Evolutionary conservation across 2,888 invertebrate species (phyloP).

Genomic region (Ephialtes manifestator): DNA sequence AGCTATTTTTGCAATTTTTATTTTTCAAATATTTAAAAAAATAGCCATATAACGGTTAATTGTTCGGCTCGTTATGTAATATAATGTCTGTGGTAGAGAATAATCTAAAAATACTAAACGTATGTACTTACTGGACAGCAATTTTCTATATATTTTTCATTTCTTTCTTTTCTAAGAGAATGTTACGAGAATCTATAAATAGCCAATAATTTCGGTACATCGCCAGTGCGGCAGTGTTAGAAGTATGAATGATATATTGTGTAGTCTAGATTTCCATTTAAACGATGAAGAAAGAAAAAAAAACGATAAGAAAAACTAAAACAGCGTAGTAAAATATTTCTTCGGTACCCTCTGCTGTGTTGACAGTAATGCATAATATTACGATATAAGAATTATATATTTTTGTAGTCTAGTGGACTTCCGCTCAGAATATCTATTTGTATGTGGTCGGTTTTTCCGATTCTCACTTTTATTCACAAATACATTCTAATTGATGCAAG

Average conservation of each 20-base stretch:
- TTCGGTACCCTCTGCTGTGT: conserved; percentile 79
- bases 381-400: conserved; percentile 81
- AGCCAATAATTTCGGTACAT: conserved; percentile 56
- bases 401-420: conserved; percentile 83
- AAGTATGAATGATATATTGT: conserved; percentile 59
- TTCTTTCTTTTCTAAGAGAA: conserved; percentile 24
- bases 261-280: conserved; percentile 78
- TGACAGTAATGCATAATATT: conserved; percentile 77
- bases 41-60: conserved; percentile 47
- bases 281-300: conserved; percentile 58
- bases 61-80: conserved; percentile 50
- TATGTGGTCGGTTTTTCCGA: conserved; percentile 75
- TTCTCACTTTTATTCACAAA: conserved; percentile 48
- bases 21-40: conserved; percentile 51
- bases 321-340: conserved; percentile 77
- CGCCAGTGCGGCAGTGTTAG: conserved; percentile 52
- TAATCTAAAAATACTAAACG: conserved; percentile 47
- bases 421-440: conserved; percentile 80
- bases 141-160: conserved; percentile 14
- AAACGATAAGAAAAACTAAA: conserved; percentile 32
- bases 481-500: conserved; percentile 50
- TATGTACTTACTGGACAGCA: conserved; percentile 54
- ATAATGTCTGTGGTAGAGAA: conserved; percentile 48
- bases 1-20: conserved; percentile 65
- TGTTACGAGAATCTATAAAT: conserved; percentile 6